Percentiles rank a stretch among this genome's conserved stretches.
Evolutionary conservation across 2,113 vertebrate species (phyloP).

Genomic region (Nycticorax nycticorax): DNA sequence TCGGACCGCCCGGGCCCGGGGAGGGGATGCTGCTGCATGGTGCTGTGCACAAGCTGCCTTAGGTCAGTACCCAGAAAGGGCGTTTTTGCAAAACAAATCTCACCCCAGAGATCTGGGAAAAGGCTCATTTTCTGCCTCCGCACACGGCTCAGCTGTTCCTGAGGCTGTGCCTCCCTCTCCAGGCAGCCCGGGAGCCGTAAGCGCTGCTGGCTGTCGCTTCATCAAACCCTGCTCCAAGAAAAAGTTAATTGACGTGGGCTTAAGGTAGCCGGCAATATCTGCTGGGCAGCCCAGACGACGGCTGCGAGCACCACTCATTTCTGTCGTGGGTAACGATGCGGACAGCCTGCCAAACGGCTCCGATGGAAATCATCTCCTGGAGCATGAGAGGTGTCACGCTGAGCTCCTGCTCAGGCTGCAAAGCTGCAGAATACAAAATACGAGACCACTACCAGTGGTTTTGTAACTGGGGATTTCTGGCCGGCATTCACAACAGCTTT

Average conservation of each 20-base stretch:
- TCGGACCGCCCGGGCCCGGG: neutral
- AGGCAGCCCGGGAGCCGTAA: neutral
- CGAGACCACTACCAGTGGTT: fast-evolving
- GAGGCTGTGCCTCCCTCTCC: slow-evolving; percentile 38
- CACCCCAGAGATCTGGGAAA: fast-evolving
- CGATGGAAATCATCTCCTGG: neutral
- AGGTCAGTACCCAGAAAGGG: fast-evolving
- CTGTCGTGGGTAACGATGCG: neutral
- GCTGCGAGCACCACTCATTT: neutral
- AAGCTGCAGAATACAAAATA: neutral
- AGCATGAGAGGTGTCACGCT: neutral
- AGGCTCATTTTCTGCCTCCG: neutral
- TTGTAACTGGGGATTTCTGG: neutral
- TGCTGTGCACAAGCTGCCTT: fast-evolving
- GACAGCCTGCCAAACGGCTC: neutral
- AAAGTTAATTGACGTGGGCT: neutral
- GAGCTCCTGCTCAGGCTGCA: neutral
- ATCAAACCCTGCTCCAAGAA: neutral
- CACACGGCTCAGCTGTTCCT: neutral
- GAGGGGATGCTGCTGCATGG: fast-evolving
- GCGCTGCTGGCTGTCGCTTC: neutral
- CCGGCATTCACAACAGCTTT: fast-evolving
- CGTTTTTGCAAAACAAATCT: neutral
- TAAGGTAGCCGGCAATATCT: neutral
- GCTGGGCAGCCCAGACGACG: neutral